A percentile compares a stretch with the other conserved stretches of the same genome.
phyloP scores from a whole-genome alignment of 2,113 vertebrate species.

The Ptyas mucosa region DNA sequence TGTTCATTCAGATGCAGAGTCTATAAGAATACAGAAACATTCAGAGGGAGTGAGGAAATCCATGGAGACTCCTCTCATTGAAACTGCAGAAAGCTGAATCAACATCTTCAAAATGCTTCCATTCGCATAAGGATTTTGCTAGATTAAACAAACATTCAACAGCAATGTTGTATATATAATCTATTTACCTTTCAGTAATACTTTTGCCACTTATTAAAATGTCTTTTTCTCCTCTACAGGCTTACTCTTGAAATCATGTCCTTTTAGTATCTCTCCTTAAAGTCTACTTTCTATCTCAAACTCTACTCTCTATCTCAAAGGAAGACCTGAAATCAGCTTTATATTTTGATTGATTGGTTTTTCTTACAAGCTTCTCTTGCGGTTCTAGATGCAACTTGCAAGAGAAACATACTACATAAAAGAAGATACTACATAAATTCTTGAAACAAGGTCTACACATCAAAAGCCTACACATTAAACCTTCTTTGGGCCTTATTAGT shows the following conservation, averaged over 20 bases:
- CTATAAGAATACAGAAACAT: not conserved
- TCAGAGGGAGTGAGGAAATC: not conserved
- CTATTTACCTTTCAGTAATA: not conserved
- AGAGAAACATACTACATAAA: not conserved
- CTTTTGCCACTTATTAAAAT: not conserved
- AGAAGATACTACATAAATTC: not conserved
- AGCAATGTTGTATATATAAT: not conserved
- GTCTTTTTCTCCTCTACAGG: not conserved
- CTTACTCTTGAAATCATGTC: not conserved
- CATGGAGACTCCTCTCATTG: not conserved
- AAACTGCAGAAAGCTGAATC: not conserved
- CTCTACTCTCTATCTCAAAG: not conserved
- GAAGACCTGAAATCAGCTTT: not conserved
- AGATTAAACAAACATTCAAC: not conserved
- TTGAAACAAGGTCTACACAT: not conserved
- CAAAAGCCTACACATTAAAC: not conserved
- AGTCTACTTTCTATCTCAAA: not conserved
- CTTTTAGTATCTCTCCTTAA: not conserved
- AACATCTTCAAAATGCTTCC: not conserved
- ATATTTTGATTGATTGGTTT: not conserved
- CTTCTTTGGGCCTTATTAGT: not conserved
- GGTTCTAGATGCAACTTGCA: not conserved
- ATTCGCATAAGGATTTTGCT: not conserved
- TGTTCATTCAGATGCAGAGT: not conserved
- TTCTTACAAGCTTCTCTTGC: not conserved